Evolutionary conservation across 2,113 vertebrate genomes (phyloP), one percentile per base, ranked within the genome.

Genomic region (Australoheros scitulus): DNA sequence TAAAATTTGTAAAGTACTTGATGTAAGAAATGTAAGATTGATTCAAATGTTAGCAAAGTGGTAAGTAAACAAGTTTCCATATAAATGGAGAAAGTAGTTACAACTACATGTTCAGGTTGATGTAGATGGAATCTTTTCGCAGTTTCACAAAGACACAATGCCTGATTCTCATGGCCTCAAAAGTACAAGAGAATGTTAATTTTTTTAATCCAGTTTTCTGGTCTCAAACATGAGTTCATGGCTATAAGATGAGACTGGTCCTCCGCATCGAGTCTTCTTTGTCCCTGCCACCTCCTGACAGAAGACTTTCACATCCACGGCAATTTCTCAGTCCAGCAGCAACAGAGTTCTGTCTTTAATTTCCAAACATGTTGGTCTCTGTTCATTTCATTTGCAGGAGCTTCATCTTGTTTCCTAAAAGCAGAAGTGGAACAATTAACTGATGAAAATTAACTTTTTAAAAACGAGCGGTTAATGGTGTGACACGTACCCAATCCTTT

Each of bases 401-500:
- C 83, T 96, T 96, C 93, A 96, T 96, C 89, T 95, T 96, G 92
- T 86, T 96, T 50, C 96, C 95, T 96, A 84, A 75, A 90, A 58
- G 29, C 84, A 63, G 22, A 32, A 57, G 18, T 8, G 24, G 77
- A 76, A 57, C 5, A 58, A 56, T 84, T 74, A 83, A 47, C 41
- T 32, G 61, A 22, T 82, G 22, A 34, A 63, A 77, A 32, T 18
- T 0, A 57, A 57, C 43, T 50, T 22, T 43, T 79, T 7, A n/a
- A 20, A 38, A 72, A 57, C 9, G 17, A 72, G 26, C 1, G 2
- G 47, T 9, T 61, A 29, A 58, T 2, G 29, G 3, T 43, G 47
- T 3, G 18, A 1, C 61, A 89, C 95, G 96, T 91, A 99, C 98
- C 98, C 6, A 99, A 95, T 87, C 96, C 98, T 84, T 97, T 97